A percentile compares a stretch with the other conserved stretches of the same genome.
phyloP scores from a whole-genome alignment of 2,113 vertebrate species.

The Amazona vittata region DNA sequence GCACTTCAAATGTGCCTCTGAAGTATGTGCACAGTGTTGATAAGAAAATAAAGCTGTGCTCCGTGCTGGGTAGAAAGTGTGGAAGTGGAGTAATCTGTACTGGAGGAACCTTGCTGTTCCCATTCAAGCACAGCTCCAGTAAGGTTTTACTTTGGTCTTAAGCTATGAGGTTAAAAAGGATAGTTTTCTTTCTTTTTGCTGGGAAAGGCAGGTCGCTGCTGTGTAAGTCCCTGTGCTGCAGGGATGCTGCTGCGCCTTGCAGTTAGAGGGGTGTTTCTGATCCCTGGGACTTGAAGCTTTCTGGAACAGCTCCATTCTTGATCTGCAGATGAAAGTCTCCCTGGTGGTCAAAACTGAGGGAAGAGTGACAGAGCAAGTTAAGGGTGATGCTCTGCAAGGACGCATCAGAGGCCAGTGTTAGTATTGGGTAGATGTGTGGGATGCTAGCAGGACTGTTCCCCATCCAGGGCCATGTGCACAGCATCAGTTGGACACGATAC shows the following conservation, averaged over 20 bases:
- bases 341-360: background rate
- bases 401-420: background rate
- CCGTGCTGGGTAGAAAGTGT: background rate
- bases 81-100: background rate
- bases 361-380: background rate
- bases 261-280: background rate
- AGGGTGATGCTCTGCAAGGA: background rate
- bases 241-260: background rate
- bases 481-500: fast-evolving
- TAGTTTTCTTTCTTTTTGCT: background rate
- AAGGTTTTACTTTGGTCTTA: background rate
- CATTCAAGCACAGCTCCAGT: background rate
- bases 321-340: background rate
- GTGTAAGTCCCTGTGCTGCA: background rate
- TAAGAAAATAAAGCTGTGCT: constrained; percentile 1
- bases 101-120: background rate
- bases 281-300: background rate
- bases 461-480: fast-evolving
- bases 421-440: background rate
- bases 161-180: background rate
- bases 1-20: background rate
- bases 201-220: background rate
- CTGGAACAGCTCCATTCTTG: background rate
- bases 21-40: background rate
- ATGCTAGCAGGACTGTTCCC: background rate